These are phyloP conservation scores for Cottoperca gobio DNA, from an alignment of 2,797 vertebrate species.

Conservation along the genomic window DNA sequence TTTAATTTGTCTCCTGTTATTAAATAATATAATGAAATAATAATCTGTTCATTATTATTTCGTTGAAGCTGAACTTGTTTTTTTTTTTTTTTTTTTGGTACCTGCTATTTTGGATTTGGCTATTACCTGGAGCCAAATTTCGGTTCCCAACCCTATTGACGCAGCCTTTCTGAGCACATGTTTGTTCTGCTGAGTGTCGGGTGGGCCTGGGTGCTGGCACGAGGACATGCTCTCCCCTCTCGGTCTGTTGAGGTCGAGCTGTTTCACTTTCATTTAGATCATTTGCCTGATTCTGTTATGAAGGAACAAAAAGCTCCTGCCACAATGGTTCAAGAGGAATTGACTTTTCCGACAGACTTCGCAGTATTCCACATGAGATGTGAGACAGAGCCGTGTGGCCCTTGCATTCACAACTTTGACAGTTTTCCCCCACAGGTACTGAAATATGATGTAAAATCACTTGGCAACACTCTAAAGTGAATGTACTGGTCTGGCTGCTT, in stretches of 20 bases:
- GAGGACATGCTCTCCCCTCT: no score
- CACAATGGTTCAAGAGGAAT: slow-evolving; percentile 18
- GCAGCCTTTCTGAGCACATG: background rate
- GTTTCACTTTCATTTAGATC: background rate
- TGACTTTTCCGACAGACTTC: background rate
- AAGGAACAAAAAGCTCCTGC: slow-evolving; percentile 32
- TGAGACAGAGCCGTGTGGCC: background rate
- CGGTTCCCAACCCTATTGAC: no score
- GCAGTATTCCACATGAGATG: slow-evolving; percentile 25
- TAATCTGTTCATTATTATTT: no score
- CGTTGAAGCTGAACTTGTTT: no score
- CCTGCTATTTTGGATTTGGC: no score
- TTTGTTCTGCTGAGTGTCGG: background rate
- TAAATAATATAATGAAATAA: no score
- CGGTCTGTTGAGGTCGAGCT: no score
- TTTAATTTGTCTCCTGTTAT: no score
- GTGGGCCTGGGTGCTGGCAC: background rate
- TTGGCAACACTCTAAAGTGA: slow-evolving; percentile 37
- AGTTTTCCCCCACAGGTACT: background rate
- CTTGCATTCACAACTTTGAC: background rate
- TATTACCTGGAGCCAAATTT: no score
- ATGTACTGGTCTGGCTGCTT: slow-evolving; percentile 54
- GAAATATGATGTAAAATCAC: slow-evolving; percentile 37
- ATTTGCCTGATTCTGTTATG: background rate
- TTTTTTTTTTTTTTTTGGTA: no score